These are phyloP conservation scores for Sinella curviseta DNA, from an alignment of 1,140 invertebrate genomes.

Conservation along the genomic window DNA sequence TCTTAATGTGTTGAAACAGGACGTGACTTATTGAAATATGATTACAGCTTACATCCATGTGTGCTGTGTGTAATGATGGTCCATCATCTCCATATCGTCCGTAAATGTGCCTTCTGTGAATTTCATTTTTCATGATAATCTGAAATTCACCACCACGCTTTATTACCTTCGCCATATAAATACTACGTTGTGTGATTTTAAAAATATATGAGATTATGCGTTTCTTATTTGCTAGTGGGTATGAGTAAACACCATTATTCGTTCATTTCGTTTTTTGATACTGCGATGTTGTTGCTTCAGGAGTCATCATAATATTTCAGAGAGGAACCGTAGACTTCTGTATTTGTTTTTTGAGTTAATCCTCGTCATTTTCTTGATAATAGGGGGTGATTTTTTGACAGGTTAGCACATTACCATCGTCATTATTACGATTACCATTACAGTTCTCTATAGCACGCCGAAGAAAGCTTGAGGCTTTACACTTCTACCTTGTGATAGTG, in stretches of 20 bases:
- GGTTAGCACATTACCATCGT: background rate
- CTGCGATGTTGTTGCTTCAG: background rate
- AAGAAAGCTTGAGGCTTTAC: background rate
- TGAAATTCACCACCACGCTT: too few relatives aligned
- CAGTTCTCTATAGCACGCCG: background rate
- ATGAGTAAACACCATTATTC: too few relatives aligned
- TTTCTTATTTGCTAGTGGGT: too few relatives aligned
- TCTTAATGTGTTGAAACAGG: background rate
- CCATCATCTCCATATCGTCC: too few relatives aligned
- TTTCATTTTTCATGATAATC: too few relatives aligned
- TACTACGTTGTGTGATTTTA: too few relatives aligned
- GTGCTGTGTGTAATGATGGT: too few relatives aligned
- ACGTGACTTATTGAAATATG: background rate
- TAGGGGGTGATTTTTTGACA: constrained; percentile 22
- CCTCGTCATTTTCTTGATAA: constrained; percentile 1
- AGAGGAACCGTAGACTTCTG: background rate
- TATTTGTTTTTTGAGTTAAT: constrained; percentile 20
- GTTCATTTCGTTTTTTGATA: background rate
- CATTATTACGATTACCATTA: background rate
- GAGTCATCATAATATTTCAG: background rate
- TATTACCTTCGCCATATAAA: too few relatives aligned
- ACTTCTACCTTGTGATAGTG: background rate
- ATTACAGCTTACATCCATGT: too few relatives aligned
- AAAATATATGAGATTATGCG: too few relatives aligned
- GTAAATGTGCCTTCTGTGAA: too few relatives aligned